Conservation (phyloP, 2,797 vertebrate genomes). For the Melanotaenia boesemani region DNA sequence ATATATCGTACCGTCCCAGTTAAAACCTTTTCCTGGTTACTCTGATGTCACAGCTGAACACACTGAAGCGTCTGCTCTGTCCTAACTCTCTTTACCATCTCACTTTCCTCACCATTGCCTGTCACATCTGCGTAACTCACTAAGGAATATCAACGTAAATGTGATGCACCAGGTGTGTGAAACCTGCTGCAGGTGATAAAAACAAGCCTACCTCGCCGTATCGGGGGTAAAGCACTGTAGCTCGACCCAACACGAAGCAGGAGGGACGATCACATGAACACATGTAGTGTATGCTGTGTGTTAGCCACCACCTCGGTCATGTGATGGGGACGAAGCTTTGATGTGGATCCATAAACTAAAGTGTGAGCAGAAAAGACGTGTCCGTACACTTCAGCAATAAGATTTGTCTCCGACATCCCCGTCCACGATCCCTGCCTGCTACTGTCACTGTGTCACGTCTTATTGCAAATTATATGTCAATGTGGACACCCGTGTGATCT, state of each 20-base stretch:
- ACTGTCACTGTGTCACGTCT: constrained; percentile 73
- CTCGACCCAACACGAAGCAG: not conserved
- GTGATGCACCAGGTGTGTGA: too few relatives aligned
- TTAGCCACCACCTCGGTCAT: constrained; percentile 12
- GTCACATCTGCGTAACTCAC: too few relatives aligned
- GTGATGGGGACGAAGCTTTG: constrained; percentile 25
- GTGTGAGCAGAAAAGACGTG: constrained; percentile 72
- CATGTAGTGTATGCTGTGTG: constrained; percentile 1
- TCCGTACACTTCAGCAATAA: constrained; percentile 41
- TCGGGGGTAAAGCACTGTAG: too few relatives aligned
- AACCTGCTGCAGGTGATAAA: too few relatives aligned
- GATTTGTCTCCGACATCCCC: constrained; percentile 52
- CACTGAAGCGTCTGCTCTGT: not conserved
- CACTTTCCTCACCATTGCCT: too few relatives aligned
- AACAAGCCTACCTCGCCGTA: not conserved
- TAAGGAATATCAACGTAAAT: too few relatives aligned
- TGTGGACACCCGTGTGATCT: constrained; percentile 77
- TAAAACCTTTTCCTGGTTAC: not conserved
- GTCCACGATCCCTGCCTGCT: constrained; percentile 66
- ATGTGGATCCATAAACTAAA: constrained; percentile 86
- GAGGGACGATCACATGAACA: not conserved
- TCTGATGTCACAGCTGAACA: not conserved
- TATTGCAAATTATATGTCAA: constrained; percentile 81
- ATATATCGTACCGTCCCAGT: too few relatives aligned
- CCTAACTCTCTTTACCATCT: too few relatives aligned